A percentile compares a stretch with the other conserved stretches of the same genome.
Conservation (phyloP, 1,140 invertebrate genomes). For the Heliconius hewitsoni region DNA sequence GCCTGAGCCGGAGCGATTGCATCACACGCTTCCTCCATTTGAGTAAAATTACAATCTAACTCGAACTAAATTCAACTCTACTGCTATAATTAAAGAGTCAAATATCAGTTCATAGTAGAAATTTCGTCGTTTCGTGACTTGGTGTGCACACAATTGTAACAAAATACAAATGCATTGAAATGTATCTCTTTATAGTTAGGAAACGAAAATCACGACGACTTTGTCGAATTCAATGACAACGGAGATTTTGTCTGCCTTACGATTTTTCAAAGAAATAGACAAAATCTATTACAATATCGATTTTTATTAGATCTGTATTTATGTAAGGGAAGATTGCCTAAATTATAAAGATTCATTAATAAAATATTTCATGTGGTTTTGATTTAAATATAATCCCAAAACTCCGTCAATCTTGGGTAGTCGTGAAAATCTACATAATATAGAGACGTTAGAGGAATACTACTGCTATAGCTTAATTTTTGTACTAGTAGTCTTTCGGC, state of each 20-base stretch:
- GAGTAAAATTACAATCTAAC: neutral
- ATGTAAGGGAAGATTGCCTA: neutral
- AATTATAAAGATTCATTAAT: neutral
- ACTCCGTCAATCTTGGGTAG: too few species aligned
- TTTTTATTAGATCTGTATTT: neutral
- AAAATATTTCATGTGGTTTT: neutral
- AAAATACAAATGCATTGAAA: slow-evolving; percentile 31
- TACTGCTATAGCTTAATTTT: neutral
- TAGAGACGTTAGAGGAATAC: too few species aligned
- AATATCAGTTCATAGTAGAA: slow-evolving; percentile 14
- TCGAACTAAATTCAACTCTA: slow-evolving; percentile 22
- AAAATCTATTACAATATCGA: neutral
- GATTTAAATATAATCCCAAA: neutral
- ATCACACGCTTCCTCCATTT: slow-evolving; percentile 33
- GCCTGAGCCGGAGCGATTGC: slow-evolving; percentile 27
- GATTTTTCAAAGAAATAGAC: neutral
- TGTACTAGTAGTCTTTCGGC: neutral
- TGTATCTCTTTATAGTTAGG: slow-evolving; percentile 31
- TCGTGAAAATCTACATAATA: too few species aligned
- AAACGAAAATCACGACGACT: slow-evolving; percentile 29
- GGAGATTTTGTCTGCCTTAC: neutral
- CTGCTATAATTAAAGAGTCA: slow-evolving; percentile 16
- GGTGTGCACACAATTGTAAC: slow-evolving; percentile 25
- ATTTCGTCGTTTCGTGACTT: slow-evolving; percentile 30
- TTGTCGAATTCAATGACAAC: slow-evolving; percentile 29